A percentile compares a stretch with the other conserved stretches of the same genome.
Conservation (phyloP, 1,140 invertebrate species). For the Phymastichus coffea region DNA sequence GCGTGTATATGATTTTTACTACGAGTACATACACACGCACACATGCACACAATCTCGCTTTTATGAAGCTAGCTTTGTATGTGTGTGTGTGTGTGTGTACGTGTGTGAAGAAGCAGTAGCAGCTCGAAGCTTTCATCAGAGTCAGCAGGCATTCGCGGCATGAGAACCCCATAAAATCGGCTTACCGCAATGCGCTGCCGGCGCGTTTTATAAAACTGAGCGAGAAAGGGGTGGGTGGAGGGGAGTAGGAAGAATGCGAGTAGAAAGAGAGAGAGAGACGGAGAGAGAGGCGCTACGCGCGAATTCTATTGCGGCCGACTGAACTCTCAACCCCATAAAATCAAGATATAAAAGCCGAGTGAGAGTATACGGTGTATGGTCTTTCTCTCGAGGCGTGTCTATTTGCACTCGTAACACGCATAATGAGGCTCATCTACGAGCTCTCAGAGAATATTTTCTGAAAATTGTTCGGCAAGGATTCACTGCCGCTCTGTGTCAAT, state of each 20-base stretch:
- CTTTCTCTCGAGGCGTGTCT: too few relatives aligned
- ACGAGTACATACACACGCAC: not conserved
- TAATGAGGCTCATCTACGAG: too few relatives aligned
- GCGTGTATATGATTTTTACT: conserved; percentile 12
- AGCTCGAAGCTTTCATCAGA: conserved; percentile 26
- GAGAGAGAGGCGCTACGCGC: not conserved
- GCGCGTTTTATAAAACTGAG: conserved; percentile 34
- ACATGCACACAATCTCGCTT: not conserved
- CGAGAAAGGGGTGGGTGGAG: not conserved
- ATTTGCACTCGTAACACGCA: too few relatives aligned
- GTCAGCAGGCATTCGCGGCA: conserved; percentile 35
- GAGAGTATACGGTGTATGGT: not conserved
- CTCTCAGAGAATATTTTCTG: too few relatives aligned
- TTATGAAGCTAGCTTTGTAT: conserved; percentile 16
- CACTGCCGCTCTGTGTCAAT: too few relatives aligned
- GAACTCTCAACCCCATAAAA: conserved; percentile 22
- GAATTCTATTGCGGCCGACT: conserved; percentile 1
- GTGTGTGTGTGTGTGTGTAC: conserved; percentile 12
- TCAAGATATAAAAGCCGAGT: conserved; percentile 18
- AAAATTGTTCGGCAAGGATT: too few relatives aligned
- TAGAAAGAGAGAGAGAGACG: not conserved
- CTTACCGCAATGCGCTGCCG: conserved; percentile 37
- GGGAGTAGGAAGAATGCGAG: not conserved
- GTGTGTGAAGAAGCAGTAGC: not conserved
- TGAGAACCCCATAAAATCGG: conserved; percentile 42